A percentile compares a stretch with the other conserved stretches of the same genome.
Evolutionary conservation across 2,797 vertebrate species (phyloP).

Genomic region (Mus minutoides): DNA sequence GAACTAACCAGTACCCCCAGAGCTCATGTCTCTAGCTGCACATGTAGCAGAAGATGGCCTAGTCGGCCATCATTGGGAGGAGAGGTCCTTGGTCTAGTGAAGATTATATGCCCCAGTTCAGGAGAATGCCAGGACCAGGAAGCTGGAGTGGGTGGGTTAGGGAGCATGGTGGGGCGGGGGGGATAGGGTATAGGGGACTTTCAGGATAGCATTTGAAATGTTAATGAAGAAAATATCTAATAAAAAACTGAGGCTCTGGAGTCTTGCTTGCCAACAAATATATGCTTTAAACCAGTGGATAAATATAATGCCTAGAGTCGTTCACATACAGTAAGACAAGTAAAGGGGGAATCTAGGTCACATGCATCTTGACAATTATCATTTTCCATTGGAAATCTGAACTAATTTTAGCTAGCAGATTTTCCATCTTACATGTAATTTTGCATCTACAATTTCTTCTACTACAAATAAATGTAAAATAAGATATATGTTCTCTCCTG

Average conservation of each 20-base stretch:
- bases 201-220: too few species aligned
- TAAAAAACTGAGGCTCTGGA: background rate
- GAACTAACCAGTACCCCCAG: too few species aligned
- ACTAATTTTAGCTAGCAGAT: background rate
- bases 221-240: too few species aligned
- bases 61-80: too few species aligned
- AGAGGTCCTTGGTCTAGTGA: too few species aligned
- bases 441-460: background rate
- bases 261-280: background rate
- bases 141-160: too few species aligned
- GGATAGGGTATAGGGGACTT: too few species aligned
- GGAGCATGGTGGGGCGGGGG: too few species aligned
- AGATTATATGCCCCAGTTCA: too few species aligned
- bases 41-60: too few species aligned
- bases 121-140: too few species aligned
- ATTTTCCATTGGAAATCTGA: background rate
- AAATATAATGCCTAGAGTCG: background rate
- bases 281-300: background rate
- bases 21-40: too few species aligned
- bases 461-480: background rate
- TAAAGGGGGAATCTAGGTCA: background rate
- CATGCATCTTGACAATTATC: background rate
- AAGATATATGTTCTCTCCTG: background rate
- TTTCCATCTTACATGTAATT: background rate
- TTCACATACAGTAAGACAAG: background rate